These are phyloP conservation scores for rat (Rattus norvegicus) DNA, from an alignment of 2,113 vertebrate species.

Conservation along the genomic window GRCr8 NC_086029.1:51209001-51209500, in stretches of 20 bases:
- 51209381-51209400: not conserved
- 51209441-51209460: not conserved
- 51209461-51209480: not conserved
- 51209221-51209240: not conserved
- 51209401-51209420: not conserved
- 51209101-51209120: not conserved
- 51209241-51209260: not conserved
- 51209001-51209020: conserved; percentile 10
- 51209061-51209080: not conserved
- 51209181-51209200: not conserved
- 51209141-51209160: not conserved
- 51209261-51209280: not conserved
- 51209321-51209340: not conserved
- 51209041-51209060: not conserved
- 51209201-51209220: conserved; percentile 23
- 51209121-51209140: not conserved
- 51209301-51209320: not conserved
- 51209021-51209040: not conserved
- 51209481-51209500: not conserved
- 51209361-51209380: not conserved
- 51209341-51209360: not conserved
- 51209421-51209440: not conserved
- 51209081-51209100: not conserved
- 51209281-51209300: not conserved
- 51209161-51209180: not conserved